Evolutionary conservation across 2,113 vertebrate species (phyloP).

Genomic region (Cephalopholis sonnerati): DNA sequence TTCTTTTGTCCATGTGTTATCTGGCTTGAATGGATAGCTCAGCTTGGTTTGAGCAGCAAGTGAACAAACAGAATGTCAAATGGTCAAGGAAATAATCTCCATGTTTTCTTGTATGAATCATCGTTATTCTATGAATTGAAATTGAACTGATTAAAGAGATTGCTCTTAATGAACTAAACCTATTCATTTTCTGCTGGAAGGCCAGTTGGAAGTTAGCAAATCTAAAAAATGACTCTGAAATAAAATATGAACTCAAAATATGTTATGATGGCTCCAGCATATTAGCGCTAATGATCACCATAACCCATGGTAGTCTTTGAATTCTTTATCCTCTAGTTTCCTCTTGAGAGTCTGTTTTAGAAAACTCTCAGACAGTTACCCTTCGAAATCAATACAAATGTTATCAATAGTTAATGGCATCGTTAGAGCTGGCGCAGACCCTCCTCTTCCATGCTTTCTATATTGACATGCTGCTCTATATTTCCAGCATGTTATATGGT

Average conservation of each 20-base stretch:
- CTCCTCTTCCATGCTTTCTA: not conserved
- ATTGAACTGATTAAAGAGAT: constrained; percentile 52
- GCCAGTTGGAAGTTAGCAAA: not conserved
- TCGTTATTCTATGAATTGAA: constrained; percentile 17
- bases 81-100: not conserved
- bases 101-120: not conserved
- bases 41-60: not conserved
- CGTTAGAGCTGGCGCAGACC: constrained; percentile 16
- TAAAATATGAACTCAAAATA: constrained; percentile 21
- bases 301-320: constrained; percentile 1
- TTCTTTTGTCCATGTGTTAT: constrained; percentile 25
- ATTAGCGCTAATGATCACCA: constrained; percentile 50
- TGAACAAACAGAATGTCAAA: constrained; percentile 42
- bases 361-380: constrained; percentile 34
- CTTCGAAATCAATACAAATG: constrained; percentile 37
- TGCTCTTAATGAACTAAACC: constrained; percentile 13
- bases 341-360: constrained; percentile 21
- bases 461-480: constrained; percentile 16
- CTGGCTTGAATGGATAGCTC: not conserved
- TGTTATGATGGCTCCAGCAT: constrained; percentile 7
- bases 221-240: constrained; percentile 7
- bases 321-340: constrained; percentile 27
- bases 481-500: constrained; percentile 6
- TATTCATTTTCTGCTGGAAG: constrained; percentile 16
- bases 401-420: constrained; percentile 50